Evolutionary conservation across 2,888 invertebrate species (phyloP), one percentile per base, ranked within the genome.

Genomic region (Vanessa cardui): DNA sequence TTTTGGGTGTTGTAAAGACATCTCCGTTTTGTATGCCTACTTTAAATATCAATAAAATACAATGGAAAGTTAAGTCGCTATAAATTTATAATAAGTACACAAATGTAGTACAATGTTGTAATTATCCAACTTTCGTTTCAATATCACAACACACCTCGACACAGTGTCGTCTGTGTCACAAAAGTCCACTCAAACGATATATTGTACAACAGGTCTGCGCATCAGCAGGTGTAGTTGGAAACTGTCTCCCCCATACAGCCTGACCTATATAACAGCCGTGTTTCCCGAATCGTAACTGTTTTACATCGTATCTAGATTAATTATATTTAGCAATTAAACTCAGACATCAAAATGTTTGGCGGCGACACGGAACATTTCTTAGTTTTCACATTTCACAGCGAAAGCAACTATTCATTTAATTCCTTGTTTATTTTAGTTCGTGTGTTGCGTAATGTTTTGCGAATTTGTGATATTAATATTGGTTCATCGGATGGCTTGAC

Each of bases 271-370:
- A 50, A 15, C n/a, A 50, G 21, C 75, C 79, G 76, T 79, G 82
- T 85, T 84, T 82, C 82, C 81, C 79, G 78, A 73, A 82, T 78
- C 80, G 77, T 81, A 80, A 79, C 81, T 47, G 79, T 81, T 84
- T 83, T 78, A 74, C 78, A 68, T 75, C 69, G 68, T 70, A 69
- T 72, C 86, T 80, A 73, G 81, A 87, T 90, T 90, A 89, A 91
- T 90, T 89, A 90, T 89, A 87, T 89, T 87, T 83, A 84, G 89
- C 88, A 89, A 91, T 91, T 89, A 89, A 87, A 89, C 82, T 72
- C 82, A 80, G 80, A 84, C 83, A 86, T 88, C 85, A 84, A 86
- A 88, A 88, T 86, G 86, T 84, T 80, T 82, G 84, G 82, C 85
- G 86, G 84, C 87, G 85, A 87, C 81, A 87, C 85, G 87, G 77